Percentiles rank a stretch among this genome's conserved stretches.
Conservation (phyloP, 2,113 vertebrate species). For the Larimichthys crocea region DNA sequence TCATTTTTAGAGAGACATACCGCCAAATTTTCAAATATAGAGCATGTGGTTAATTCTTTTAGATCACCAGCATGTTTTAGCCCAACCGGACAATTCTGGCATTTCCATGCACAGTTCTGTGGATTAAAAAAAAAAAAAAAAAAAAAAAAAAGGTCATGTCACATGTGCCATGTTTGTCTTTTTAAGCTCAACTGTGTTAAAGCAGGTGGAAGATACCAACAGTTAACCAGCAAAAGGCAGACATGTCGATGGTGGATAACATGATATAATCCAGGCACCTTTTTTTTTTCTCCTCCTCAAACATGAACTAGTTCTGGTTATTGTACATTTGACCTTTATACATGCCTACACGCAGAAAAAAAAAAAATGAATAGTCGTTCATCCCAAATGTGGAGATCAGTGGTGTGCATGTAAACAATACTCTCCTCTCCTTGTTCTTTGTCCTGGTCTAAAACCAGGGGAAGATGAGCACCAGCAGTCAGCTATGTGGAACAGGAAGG, state of each 20-base stretch:
- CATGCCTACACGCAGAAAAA: conserved; percentile 23
- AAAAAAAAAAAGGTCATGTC: conserved; percentile 23
- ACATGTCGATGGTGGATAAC: conserved; percentile 13
- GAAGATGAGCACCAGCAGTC: conserved; percentile 66
- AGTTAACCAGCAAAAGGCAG: conserved; percentile 16
- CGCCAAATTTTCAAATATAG: background rate
- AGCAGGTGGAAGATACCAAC: conserved; percentile 22
- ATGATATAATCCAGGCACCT: conserved; percentile 17
- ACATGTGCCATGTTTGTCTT: conserved; percentile 1
- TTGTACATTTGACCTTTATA: conserved; percentile 36
- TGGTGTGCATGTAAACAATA: conserved; percentile 63
- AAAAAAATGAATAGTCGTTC: conserved; percentile 15
- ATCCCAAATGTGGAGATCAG: conserved; percentile 38
- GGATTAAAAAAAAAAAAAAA: background rate
- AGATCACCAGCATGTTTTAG: conserved; percentile 7
- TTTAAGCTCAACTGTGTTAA: background rate
- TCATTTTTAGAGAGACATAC: conserved; percentile 10
- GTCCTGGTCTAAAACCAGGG: conserved; percentile 66
- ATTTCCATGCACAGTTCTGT: conserved; percentile 16
- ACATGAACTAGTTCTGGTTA: conserved; percentile 12
- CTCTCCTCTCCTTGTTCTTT: conserved; percentile 61
- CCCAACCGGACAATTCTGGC: conserved; percentile 38
- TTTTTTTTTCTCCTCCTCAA: background rate
- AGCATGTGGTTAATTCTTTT: conserved; percentile 21
- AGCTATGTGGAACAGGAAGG: conserved; percentile 53